phyloP scores from a whole-genome alignment of 2,888 invertebrate species.

The Caenorhabditis afra region DNA sequence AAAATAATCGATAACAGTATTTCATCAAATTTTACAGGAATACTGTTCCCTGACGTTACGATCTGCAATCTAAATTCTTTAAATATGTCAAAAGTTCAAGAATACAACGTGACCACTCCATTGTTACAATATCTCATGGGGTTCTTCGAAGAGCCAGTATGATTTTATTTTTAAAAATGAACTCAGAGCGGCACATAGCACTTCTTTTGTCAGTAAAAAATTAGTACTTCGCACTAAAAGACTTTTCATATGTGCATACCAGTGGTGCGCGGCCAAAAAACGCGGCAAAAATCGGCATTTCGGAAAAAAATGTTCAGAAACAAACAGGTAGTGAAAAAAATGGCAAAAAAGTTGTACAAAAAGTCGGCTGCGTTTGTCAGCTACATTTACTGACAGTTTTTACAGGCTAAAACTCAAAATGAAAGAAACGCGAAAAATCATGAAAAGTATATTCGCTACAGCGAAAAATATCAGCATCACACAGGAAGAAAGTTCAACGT shows the following conservation, averaged over 20 bases:
- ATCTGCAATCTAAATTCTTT: slow-evolving; percentile 51
- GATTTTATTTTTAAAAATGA: no score
- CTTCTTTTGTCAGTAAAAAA: no score
- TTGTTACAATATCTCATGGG: slow-evolving; percentile 10
- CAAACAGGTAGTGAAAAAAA: no score
- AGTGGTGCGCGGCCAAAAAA: no score
- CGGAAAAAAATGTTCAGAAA: no score
- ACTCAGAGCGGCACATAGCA: no score
- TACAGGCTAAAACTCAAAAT: slow-evolving; percentile 18
- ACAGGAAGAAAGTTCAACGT: slow-evolving; percentile 44
- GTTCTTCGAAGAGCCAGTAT: slow-evolving; percentile 19
- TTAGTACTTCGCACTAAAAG: no score
- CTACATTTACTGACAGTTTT: no score
- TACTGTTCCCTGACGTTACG: slow-evolving; percentile 70
- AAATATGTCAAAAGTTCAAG: slow-evolving; percentile 12
- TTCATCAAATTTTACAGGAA: slow-evolving; percentile 48
- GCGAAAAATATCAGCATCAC: slow-evolving; percentile 1
- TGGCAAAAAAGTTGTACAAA: no score
- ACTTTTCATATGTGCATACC: no score
- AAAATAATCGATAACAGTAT: neutral
- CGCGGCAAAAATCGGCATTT: no score
- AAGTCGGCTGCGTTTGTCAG: no score
- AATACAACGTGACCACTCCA: slow-evolving; percentile 13
- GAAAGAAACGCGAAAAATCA: neutral
- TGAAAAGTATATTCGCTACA: neutral